Base-by-base conservation (phyloP, 1,140 invertebrate species). In the Drosophila orosa region DNA sequence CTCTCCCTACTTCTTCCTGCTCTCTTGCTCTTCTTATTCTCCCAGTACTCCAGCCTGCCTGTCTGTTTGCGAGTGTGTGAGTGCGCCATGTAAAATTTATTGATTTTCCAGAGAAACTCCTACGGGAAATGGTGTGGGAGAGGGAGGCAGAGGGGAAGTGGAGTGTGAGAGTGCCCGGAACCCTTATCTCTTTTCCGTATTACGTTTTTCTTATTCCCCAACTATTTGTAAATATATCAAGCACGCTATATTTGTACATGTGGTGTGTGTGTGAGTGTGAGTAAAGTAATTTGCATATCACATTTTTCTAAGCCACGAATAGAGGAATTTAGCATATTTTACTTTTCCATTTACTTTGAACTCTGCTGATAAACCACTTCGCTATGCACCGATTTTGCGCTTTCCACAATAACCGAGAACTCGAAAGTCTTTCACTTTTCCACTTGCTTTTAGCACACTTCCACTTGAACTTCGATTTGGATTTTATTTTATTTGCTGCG, bases 41-140 rank as follows among this genome's bases (percentile, higher is more conserved):
- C 56, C 25, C 19, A 17, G 13, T 52, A 42, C 60, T 75, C 39
- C 59, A 44, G 24, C 74, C 52, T 67, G 37, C 24, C 60, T 39
- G 68, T 52, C 29, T 63, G 40, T 60, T 33, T 42, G 48, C 54
- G 27, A 57, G 48, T 74, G 42, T 67, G 50, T 72, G 17, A 66
- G 54, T 69, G 47, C 44, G 59, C 33, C 60, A 74, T 82, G 83
- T 86, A 73, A 62, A 80, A 71, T 67, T 59, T 87, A 87, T 87
- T 75, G 84, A 87, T 87, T 87, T 89, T 80, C 63, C 73, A 59
- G 60, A 63, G 48, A 58, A 85, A 85, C 80, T 80, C 79, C 72
- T 66, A 71, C 57, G 65, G 71, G 66, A 61, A 56, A 37, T 15
- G 24, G 15, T 35, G 42, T 55, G 60, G 39, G 35, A 27, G 6